A percentile compares a stretch with the other conserved stretches of the same genome.
These are phyloP conservation scores for Sminthurides aquaticus DNA, from an alignment of 2,888 invertebrate genomes.

Conservation along the genomic window DNA sequence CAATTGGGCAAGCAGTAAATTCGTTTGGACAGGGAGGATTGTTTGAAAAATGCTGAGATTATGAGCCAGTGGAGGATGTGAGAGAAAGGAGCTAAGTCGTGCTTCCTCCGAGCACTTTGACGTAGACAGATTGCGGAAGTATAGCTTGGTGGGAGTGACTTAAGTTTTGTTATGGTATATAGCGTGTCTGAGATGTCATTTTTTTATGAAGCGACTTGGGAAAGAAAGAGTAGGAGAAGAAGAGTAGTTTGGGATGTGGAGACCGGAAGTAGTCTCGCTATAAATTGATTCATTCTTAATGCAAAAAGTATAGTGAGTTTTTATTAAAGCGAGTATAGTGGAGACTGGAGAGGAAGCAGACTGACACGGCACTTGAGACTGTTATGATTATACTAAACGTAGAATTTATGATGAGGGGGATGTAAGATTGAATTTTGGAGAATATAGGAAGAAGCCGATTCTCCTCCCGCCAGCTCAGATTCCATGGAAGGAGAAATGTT, in stretches of 20 bases:
- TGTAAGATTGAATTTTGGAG: too few relatives aligned
- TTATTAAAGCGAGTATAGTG: background rate
- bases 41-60: background rate
- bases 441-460: too few relatives aligned
- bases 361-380: background rate
- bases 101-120: background rate
- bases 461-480: too few relatives aligned
- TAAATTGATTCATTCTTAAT: conserved; percentile 1
- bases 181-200: conserved; percentile 2
- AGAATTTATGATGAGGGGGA: too few relatives aligned
- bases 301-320: background rate
- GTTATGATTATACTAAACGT: background rate
- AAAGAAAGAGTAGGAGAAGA: background rate
- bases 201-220: background rate
- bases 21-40: background rate
- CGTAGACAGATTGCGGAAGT: conserved; percentile 6
- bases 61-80: background rate
- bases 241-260: background rate
- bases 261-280: background rate
- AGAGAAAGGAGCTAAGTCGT: background rate
- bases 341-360: background rate
- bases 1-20: background rate
- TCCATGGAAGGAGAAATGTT: too few relatives aligned
- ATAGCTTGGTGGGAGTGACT: background rate
- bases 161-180: background rate